Evolutionary conservation across 2,113 vertebrate genomes (phyloP), one percentile per base, ranked within the genome.

Genomic region (Clarias macrocephalus): DNA sequence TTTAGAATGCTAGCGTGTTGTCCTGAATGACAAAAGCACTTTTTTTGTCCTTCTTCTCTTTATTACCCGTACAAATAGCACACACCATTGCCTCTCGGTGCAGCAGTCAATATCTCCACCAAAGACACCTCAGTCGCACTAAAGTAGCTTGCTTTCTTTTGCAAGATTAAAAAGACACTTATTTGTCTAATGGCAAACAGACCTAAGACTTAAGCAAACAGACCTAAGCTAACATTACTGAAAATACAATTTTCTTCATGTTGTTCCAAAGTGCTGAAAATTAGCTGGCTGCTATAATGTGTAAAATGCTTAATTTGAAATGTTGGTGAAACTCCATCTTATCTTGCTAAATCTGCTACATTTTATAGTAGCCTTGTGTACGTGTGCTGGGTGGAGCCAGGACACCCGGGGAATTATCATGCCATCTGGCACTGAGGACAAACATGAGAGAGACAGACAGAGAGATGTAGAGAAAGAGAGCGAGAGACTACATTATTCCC

Each of bases 351-450:
- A 52, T 77, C 15, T 79, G 5, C 23, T 76, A 80, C 59, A 80
- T 80, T 21, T 60, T 33, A 60, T 33, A 60, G 33, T 60, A 60
- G 56, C 10, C 8, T 3, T 23, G 23, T 33, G 21, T 37, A 80
- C 18, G 5, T 60, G 57, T 80, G 19, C 12, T 60, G 56, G 79
- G 56, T 80, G 56, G 77, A 68, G 63, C 25, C 82, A 54, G n/a
- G 48, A 70, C 65, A 70, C 62, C 37, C n/a, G 68, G 42, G 62
- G 63, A 54, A 56, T 30, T 66, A 83, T 70, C 48, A 30, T 70
- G 82, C 63, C 82, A 83, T 83, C n/a, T 66, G 62, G 42, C 25
- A 68, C 37, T 48, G 62, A 68, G 81, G 23, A 30, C 15, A 16
- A 68, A 28, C 42, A 28, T 28, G 81, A 83, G 42, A 30, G 63